Base-by-base conservation (phyloP, 1,140 invertebrate genomes). In the Drosophila miranda region DNA sequence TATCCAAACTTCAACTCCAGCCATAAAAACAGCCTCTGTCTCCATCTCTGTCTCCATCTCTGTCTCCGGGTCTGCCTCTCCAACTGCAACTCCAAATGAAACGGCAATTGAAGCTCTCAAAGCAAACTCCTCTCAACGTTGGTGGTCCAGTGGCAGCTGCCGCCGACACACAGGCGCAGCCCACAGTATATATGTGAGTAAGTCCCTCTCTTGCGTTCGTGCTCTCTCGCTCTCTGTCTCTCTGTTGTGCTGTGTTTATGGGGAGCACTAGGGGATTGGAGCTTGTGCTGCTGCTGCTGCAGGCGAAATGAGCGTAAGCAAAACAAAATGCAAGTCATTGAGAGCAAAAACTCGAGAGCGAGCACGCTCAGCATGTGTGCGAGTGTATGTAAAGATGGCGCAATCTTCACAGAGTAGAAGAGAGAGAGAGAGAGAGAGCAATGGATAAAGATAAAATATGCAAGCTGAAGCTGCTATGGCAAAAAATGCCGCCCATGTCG, bases 91-190 rank as follows among this genome's bases (percentile, higher is more conserved):
- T 66, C 59, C 73, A 74, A 86, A 57, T 69, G 82, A 87, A 86
- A 86, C 81, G 78, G 74, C 81, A 87, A 86, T 80, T 84, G 77
- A 84, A 86, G 80, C 80, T 84, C 81, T 78, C 70, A 74, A 68
- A 69, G 66, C 75, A 68, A 60, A 58, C 73, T 67, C 54, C 49
- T 28, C 77, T 66, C 64, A 38, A 13, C 83, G 82, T 82, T 86
- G 82, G 82, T 86, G 82, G 82, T 86, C 82, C 78, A 78, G 64
- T 87, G 75, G 82, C 82, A 87, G 82, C 82, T 87, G 82, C 80
- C 69, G 34, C 34, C 64, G 80, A 68, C 69, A 87, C 74, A 87
- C 81, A 81, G 68, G 68, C 82, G 69, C 77, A 75, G 54, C 52
- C 60, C 52, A 64, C 56, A 49, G 43, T 55, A 45, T 67, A 38